Evolutionary conservation across 2,797 vertebrate genomes (phyloP).

Genomic region (Syngnathus rostellatus): DNA sequence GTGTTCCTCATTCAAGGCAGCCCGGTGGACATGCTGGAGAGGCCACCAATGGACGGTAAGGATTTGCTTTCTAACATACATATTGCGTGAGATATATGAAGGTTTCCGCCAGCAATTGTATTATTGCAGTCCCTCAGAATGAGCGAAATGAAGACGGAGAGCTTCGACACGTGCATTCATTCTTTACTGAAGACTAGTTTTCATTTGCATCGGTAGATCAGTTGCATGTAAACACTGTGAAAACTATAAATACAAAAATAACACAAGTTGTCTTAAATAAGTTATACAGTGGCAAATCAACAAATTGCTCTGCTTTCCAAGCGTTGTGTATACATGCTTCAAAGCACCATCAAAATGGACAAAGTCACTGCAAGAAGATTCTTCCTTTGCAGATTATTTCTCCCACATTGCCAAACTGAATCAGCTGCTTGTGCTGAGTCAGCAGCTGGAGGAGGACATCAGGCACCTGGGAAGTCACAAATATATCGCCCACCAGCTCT

Average conservation of each 20-base stretch:
- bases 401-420: slow-evolving; percentile 73
- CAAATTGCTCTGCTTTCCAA: too few species aligned
- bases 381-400: slow-evolving; percentile 66
- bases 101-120: neutral
- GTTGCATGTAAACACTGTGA: too few species aligned
- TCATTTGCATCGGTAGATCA: too few species aligned
- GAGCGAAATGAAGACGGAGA: too few species aligned
- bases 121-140: too few species aligned
- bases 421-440: slow-evolving; percentile 76
- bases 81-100: neutral
- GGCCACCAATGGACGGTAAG: slow-evolving; percentile 73
- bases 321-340: neutral
- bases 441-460: slow-evolving; percentile 76
- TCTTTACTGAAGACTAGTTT: too few species aligned
- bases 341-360: neutral
- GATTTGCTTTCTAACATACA: neutral
- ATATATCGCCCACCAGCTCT: slow-evolving; percentile 78
- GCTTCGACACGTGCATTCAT: too few species aligned
- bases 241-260: too few species aligned
- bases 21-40: slow-evolving; percentile 76
- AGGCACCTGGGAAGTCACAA: slow-evolving; percentile 77
- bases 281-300: too few species aligned
- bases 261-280: too few species aligned
- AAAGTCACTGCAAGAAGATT: neutral
- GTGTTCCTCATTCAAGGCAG: slow-evolving; percentile 78